Base-by-base conservation (phyloP, 2,113 vertebrate species). In the Catharus bicknelli region DNA sequence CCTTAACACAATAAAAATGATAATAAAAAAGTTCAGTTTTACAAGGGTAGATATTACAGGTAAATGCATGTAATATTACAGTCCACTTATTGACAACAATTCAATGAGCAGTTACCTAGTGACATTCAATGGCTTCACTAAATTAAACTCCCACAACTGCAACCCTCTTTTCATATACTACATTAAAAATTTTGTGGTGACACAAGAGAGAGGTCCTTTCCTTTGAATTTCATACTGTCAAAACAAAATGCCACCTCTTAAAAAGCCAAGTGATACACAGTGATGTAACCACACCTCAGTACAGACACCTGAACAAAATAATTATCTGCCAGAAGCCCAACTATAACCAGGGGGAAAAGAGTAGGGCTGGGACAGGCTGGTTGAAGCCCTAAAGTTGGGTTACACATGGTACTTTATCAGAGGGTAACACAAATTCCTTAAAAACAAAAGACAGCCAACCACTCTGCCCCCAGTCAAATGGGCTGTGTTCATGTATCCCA, bases 11-110 rank as follows among this genome's bases (percentile, higher is more conserved):
- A 90, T 75, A 70, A 77, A 91, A 91, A 57, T 26, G 26, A 85
- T 48, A 86, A 95, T 81, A 32, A 83, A 82, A 50, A 93, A 85
- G 62, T 95, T 76, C 48, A 40, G 27, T 83, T 87, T 78, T 83
- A 80, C 36, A 85, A 78, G 79, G 32, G 70, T 23, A 64, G 67
- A 54, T 80, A 82, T 34, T 72, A 70, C 80, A 93, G 67, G 91
- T 93, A 95, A 85, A 90, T 62, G 66, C 70, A 66, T 48, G 73
- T 42, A 81, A 95, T 94, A 84, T 77, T 78, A 70, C 43, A 87
- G 64, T 64, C 19, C 51, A 43, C 22, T 87, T 94, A 92, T 14
- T 72, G 72, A 73, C 36, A 92, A 68, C 72, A 88, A 80, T 67
- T 80, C 66, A 74, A 5, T 55, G 11, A 87, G 17, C 16, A 82